These are phyloP conservation scores for Merluccius polli DNA, from an alignment of 2,797 vertebrate species.

Conservation along the genomic window DNA sequence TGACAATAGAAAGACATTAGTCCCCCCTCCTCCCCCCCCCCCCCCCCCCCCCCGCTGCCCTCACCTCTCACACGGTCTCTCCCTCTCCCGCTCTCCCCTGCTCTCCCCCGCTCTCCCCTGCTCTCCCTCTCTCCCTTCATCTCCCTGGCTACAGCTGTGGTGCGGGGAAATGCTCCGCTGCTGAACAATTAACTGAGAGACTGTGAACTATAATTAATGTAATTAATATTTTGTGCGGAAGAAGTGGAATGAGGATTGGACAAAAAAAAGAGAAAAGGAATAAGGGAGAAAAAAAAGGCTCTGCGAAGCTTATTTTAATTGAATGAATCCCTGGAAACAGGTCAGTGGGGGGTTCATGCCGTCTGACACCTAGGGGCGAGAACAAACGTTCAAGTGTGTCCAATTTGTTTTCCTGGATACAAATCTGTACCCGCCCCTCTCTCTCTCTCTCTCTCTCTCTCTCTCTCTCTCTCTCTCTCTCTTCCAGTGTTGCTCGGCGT, in stretches of 20 bases:
- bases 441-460: constrained; percentile 1
- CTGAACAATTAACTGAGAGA: constrained; percentile 71
- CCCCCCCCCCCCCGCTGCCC: background rate
- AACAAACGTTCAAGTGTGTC: constrained; percentile 39
- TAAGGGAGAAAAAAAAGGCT: constrained; percentile 30
- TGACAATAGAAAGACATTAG: constrained; percentile 62
- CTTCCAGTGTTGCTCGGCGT: constrained; percentile 31
- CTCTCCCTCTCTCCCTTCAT: constrained; percentile 46
- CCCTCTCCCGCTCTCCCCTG: constrained; percentile 35
- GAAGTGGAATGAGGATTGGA: constrained; percentile 41
- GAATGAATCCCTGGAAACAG: constrained; percentile 59
- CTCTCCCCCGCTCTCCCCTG: constrained; percentile 35
- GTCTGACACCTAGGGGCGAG: constrained; percentile 28
- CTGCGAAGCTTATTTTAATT: constrained; percentile 60
- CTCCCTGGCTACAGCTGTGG: constrained; percentile 70
- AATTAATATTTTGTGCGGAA: constrained; percentile 68
- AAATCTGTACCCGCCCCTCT: constrained; percentile 27
- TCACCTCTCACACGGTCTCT: constrained; percentile 40
- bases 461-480: background rate
- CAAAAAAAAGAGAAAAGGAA: constrained; percentile 32
- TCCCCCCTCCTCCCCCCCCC: constrained; percentile 16
- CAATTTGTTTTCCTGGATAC: constrained; percentile 49
- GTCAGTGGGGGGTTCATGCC: constrained; percentile 49
- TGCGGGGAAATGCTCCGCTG: constrained; percentile 56
- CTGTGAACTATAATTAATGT: constrained; percentile 73